A percentile compares a stretch with the other conserved stretches of the same genome.
phyloP scores from a whole-genome alignment of 2,888 invertebrate genomes.

The Perithous albicinctus region DNA sequence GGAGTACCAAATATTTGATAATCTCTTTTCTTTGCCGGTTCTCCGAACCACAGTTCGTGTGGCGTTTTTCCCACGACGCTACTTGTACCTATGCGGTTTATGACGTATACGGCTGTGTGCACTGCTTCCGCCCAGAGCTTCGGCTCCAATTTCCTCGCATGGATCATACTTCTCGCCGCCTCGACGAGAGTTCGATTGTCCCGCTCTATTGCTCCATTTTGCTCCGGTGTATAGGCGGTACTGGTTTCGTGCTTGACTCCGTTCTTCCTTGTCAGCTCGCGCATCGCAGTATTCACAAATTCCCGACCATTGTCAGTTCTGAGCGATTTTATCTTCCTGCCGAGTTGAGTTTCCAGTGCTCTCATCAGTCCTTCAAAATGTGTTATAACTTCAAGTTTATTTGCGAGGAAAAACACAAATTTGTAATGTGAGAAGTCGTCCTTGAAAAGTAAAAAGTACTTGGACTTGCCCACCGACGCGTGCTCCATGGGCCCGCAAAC shows the following conservation, averaged over 20 bases:
- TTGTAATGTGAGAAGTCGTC: too few relatives aligned
- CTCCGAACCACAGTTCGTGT: slow-evolving; percentile 62
- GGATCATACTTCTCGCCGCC: slow-evolving; percentile 66
- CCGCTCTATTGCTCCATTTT: slow-evolving; percentile 72
- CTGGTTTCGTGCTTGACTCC: slow-evolving; percentile 63
- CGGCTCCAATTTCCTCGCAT: slow-evolving; percentile 59
- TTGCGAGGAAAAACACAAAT: slow-evolving; percentile 56
- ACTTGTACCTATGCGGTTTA: slow-evolving; percentile 63
- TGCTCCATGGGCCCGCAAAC: too few relatives aligned
- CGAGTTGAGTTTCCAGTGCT: slow-evolving; percentile 38
- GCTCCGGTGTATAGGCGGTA: slow-evolving; percentile 65
- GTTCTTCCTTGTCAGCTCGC: neutral
- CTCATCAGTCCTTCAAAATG: slow-evolving; percentile 37
- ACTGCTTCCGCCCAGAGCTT: slow-evolving; percentile 66
- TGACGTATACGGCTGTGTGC: slow-evolving; percentile 57
- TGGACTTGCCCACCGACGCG: too few relatives aligned
- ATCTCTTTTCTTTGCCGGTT: slow-evolving; percentile 28
- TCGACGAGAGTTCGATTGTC: slow-evolving; percentile 77
- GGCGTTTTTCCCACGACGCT: slow-evolving; percentile 57
- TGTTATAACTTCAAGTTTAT: slow-evolving; percentile 36
- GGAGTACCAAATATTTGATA: slow-evolving; percentile 65
- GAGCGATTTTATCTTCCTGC: slow-evolving; percentile 44
- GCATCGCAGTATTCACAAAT: slow-evolving; percentile 58
- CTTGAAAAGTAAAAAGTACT: too few relatives aligned
- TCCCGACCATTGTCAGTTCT: slow-evolving; percentile 66